Conservation (phyloP, 2,888 invertebrate genomes). For the Acleris cristana region DNA sequence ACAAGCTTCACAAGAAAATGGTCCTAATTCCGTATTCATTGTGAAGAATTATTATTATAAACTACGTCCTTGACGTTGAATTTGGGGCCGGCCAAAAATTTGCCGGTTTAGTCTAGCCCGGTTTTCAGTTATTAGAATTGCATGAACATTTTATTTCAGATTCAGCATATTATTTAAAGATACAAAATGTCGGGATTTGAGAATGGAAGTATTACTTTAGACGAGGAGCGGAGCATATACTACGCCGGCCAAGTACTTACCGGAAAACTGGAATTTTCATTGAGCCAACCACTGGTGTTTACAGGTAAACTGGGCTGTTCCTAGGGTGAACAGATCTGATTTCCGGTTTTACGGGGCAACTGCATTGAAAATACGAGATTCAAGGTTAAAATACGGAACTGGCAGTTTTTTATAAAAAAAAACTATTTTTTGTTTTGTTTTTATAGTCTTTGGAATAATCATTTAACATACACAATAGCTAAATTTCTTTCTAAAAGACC, state of each 20-base stretch:
- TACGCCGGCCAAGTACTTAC: slow-evolving; percentile 63
- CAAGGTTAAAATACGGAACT: too few species aligned
- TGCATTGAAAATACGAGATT: too few species aligned
- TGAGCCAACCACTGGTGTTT: slow-evolving; percentile 51
- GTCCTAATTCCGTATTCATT: neutral
- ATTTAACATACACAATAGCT: too few species aligned
- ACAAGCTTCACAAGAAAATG: neutral
- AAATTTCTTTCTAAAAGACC: too few species aligned
- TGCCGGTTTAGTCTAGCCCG: neutral
- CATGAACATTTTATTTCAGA: neutral
- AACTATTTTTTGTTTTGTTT: too few species aligned
- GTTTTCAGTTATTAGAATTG: neutral
- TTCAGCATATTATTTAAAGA: neutral
- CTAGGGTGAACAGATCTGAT: neutral
- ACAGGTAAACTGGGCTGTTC: slow-evolving; percentile 48
- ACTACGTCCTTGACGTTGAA: slow-evolving; percentile 3
- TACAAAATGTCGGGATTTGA: slow-evolving; percentile 45
- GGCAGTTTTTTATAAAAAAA: too few species aligned
- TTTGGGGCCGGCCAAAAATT: neutral
- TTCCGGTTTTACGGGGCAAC: too few species aligned
- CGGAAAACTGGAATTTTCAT: slow-evolving; percentile 57
- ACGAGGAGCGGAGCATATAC: slow-evolving; percentile 53
- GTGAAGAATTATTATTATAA: neutral
- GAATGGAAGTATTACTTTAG: slow-evolving; percentile 54
- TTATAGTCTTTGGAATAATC: too few species aligned